phyloP scores from a whole-genome alignment of 1,140 invertebrate species.

The Apis florea region DNA sequence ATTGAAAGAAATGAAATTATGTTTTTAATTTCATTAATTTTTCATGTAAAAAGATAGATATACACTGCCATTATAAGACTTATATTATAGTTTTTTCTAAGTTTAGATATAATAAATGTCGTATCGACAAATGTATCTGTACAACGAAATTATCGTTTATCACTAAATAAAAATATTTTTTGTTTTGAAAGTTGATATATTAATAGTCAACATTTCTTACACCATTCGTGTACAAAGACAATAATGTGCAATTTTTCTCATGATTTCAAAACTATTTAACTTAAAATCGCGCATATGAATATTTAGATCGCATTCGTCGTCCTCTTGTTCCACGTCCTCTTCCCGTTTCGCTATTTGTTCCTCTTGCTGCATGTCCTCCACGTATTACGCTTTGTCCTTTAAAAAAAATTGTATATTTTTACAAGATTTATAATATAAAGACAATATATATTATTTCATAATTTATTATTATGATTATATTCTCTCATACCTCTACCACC shows the following conservation, averaged over 20 bases:
- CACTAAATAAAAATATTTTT: constrained; percentile 26
- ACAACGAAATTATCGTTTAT: constrained; percentile 28
- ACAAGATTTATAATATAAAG: not conserved
- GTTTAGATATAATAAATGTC: not conserved
- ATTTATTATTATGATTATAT: not conserved
- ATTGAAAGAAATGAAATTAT: not conserved
- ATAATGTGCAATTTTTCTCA: not conserved
- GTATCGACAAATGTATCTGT: constrained; percentile 3
- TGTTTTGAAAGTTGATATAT: constrained; percentile 28
- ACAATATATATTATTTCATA: not conserved
- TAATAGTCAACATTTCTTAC: constrained; percentile 33
- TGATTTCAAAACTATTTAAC: not conserved
- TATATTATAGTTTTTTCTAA: not conserved
- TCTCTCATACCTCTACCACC: constrained; percentile 66
- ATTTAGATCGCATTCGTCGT: constrained; percentile 67
- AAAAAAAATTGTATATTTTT: not conserved
- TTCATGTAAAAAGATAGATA: not conserved
- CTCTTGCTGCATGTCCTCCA: constrained; percentile 60
- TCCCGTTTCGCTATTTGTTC: constrained; percentile 59
- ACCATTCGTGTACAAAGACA: constrained; percentile 1
- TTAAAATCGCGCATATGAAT: constrained; percentile 58
- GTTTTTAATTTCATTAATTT: not conserved
- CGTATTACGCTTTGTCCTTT: constrained; percentile 63
- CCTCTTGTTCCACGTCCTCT: constrained; percentile 68
- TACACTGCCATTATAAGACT: not conserved